Conservation (phyloP, 2,113 vertebrate species). For the Catharus fuscescens region DNA sequence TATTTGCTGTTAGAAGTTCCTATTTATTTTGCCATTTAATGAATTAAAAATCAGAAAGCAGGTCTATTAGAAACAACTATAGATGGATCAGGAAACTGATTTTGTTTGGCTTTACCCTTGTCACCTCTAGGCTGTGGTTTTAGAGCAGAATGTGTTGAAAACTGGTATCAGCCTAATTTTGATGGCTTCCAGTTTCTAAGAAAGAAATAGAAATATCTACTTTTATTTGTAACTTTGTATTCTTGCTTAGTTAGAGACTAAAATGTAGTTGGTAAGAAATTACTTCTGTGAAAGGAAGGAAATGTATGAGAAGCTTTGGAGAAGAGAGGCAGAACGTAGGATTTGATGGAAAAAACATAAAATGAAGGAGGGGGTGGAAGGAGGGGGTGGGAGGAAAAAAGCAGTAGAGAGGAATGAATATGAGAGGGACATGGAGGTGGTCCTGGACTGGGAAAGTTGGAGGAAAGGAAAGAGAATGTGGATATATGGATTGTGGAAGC, state of each 20-base stretch:
- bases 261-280: background rate
- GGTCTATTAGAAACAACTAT: background rate
- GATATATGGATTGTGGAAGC: background rate
- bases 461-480: background rate
- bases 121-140: background rate
- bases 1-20: background rate
- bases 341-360: background rate
- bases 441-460: background rate
- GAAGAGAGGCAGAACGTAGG: background rate
- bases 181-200: background rate
- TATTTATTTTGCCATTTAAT: conserved; percentile 23
- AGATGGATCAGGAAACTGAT: background rate
- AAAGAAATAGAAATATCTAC: background rate
- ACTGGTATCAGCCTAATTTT: background rate
- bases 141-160: background rate
- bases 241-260: background rate
- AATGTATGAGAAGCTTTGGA: background rate
- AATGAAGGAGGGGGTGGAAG: background rate
- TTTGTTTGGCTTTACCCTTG: background rate
- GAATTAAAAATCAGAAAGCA: background rate
- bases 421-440: background rate
- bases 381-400: background rate
- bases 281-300: background rate
- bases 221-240: background rate
- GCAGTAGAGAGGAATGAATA: background rate